Evolutionary conservation across 2,113 vertebrate species (phyloP), one percentile per base, ranked within the genome.

Genomic region (Lates calcarifer): DNA sequence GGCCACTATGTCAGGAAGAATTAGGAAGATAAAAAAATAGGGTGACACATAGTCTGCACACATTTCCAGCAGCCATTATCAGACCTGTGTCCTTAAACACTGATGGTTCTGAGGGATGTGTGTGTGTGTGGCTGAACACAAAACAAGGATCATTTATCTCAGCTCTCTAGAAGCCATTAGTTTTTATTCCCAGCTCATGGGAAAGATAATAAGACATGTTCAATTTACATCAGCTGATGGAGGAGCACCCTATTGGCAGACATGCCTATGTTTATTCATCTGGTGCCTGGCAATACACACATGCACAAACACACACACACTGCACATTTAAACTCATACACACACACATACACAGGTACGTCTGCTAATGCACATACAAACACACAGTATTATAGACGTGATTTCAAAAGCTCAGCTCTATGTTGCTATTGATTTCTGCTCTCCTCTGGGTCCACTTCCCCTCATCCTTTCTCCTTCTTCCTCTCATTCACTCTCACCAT

Each of bases 201-300:
- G 77, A 74, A 56, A 87, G 82, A 90, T 90, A 92, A 88, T 81
- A 87, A 87, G 89, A 83, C 74, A 84, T 26, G 84, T 88, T 87
- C 84, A 85, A 77, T 88, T 90, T 87, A 70, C 76, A 83, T 88
- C 82, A 47, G n/a, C n/a, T n/a, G n/a, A n/a, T n/a, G n/a, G n/a
- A n/a, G n/a, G n/a, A n/a, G n/a, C n/a, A n/a, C n/a, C n/a, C n/a
- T n/a, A n/a, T n/a, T n/a, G n/a, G n/a, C n/a, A n/a, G n/a, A n/a
- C n/a, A n/a, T n/a, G n/a, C n/a, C n/a, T n/a, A n/a, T n/a, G n/a
- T n/a, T n/a, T n/a, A n/a, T n/a, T n/a, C n/a, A n/a, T n/a, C n/a
- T n/a, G n/a, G n/a, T n/a, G n/a, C n/a, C n/a, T n/a, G n/a, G n/a
- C n/a, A n/a, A n/a, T n/a, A n/a, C n/a, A n/a, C n/a, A n/a, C n/a